Base-by-base conservation (phyloP, 2,797 vertebrate species). In the Clarias pachynema region DNA sequence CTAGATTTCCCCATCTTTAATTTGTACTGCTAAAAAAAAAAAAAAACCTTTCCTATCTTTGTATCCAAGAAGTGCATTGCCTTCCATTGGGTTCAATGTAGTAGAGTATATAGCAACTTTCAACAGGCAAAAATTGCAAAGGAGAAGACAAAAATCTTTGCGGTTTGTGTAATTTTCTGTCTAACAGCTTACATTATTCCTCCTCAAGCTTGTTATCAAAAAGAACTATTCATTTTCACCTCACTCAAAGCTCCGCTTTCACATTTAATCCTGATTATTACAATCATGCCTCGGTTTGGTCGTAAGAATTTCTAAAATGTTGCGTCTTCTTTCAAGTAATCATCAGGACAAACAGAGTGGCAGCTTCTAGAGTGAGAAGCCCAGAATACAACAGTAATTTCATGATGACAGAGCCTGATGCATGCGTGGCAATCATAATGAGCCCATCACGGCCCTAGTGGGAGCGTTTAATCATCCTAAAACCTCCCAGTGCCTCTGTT, bases 401-500 rank as follows among this genome's bases (percentile, higher is more conserved):
- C 92, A 93, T 94, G 93, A 95, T 94, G 93, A 94, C 90, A 86
- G 88, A 83, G 60, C 68, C 89, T 92, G 91, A 88, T 93, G 93
- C 90, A 91, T 93, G 93, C 91, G 90, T 92, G 87, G 82, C 88
- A 92, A 92, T 91, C 91, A 92, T 94, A 92, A 93, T 93, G 91
- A 93, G 92, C 88, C 88, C 92, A 92, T 93, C 90, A 90, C 80
- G 78, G 91, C 77, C 89, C 85, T 91, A 81, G 91, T 91, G 91
- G 92, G 91, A 90, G 85, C 91, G 86, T 93, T 94, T 93, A 95
- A 95, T 95, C 93, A 90, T 82, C 24, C 86, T 90, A 83, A 84
- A 89, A 89, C 88, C 79, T 83, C 81, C 56, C 83, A 62, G 79
- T 70, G 29, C 26, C 56, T 82, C 80, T 89, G 82, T 83, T 83